phyloP scores from a whole-genome alignment of 2,113 vertebrate species.

The Muntiacus reevesi region DNA sequence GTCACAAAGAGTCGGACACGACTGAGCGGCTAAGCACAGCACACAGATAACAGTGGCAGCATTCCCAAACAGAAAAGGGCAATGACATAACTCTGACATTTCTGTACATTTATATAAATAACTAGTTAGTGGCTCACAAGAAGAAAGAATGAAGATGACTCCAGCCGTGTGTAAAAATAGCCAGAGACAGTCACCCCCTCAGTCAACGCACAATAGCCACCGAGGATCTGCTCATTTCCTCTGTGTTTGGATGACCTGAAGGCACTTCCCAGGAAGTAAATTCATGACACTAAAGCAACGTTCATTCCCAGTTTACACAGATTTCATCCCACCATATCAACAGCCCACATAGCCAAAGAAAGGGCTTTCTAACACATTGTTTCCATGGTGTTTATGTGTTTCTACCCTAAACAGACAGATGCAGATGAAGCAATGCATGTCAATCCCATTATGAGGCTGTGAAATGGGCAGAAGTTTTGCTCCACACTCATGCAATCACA shows the following conservation, averaged over 20 bases:
- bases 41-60: neutral
- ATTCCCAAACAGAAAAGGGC: neutral
- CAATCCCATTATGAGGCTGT: constrained; percentile 81
- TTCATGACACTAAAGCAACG: constrained; percentile 43
- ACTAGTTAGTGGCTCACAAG: constrained; percentile 29
- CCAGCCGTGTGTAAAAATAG: constrained; percentile 42
- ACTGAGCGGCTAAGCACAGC: neutral
- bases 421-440: constrained; percentile 80
- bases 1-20: neutral
- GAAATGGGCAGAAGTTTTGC: constrained; percentile 83
- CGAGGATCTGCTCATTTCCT: constrained; percentile 37
- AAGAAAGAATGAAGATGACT: neutral
- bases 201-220: constrained; percentile 68
- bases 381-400: constrained; percentile 78
- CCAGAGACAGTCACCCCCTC: constrained; percentile 41
- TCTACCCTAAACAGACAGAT: constrained; percentile 80
- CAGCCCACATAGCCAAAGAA: constrained; percentile 46
- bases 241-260: constrained; percentile 48
- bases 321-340: constrained; percentile 68
- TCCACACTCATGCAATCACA: constrained; percentile 86
- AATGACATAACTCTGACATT: constrained; percentile 3
- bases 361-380: constrained; percentile 65
- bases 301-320: constrained; percentile 58
- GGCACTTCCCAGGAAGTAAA: constrained; percentile 75
- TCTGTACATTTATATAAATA: constrained; percentile 8